Base-by-base conservation (phyloP, 2,113 vertebrate genomes). In the Saimiri boliviensis region DNA sequence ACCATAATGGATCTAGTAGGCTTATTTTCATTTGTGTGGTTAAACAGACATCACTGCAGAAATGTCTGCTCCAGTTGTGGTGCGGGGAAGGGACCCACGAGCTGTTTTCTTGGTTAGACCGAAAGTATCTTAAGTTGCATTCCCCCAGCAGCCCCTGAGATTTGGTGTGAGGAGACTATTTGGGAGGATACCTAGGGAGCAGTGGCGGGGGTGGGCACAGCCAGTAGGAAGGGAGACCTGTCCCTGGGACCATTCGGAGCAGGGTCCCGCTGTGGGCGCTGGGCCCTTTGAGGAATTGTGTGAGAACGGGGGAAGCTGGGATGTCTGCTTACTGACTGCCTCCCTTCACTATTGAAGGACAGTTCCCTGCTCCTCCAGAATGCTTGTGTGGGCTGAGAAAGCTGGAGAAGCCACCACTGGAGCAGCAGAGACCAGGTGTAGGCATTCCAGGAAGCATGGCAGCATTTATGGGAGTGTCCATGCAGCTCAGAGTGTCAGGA, bases 101-200 rank as follows among this genome's bases (percentile, higher is more conserved):
- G 54, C 5, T 6, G 6, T 42, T 56, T n/a, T 45, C 54, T 40
- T 40, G 54, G 63, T 49, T 10, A 25, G 47, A 47, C 32, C 10
- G 7, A 17, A 21, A 1, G 14, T 8, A 35, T 27, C 47, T 79
- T 45, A 17, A 4, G 47, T 27, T 70, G 37, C 10, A 42, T 73
- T 37, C n/a, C 27, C 19, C 12, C 16, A 16, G 7, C 6, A 42
- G 81, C 47, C 12, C 27, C 45, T 60, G 40, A 80, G 79, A 13
- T 3, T 5, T 4, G 4, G 40, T 27, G 45, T 0, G 0, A 8
- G 7, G 32, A 37, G 47, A 17, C 14, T 45, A 3, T 45, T 5
- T 42, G 73, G 71, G 76, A 58, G 25, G 19, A 8, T 45, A 37
- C 17, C 35, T 30, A 32, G n/a, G 45, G 21, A 71, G 85, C 54